Conservation (phyloP, 2,113 vertebrate species). For the Albula glossodonta region DNA sequence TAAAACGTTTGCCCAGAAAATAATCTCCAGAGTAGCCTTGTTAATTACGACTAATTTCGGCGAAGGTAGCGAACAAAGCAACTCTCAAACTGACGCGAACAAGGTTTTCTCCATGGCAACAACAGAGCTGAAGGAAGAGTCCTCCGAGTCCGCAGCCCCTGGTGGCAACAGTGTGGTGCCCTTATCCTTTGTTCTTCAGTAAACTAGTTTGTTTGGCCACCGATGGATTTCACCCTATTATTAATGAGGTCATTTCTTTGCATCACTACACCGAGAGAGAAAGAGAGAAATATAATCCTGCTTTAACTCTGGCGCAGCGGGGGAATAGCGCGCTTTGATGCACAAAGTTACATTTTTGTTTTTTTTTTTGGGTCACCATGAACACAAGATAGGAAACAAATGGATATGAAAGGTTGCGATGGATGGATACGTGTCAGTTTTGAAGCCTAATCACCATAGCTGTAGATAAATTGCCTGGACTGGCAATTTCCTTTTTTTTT, state of each 20-base stretch:
- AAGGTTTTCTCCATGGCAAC: slow-evolving; percentile 65
- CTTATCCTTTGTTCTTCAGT: slow-evolving; percentile 45
- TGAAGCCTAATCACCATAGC: slow-evolving; percentile 13
- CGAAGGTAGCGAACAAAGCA: slow-evolving; percentile 47
- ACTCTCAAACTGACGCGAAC: slow-evolving; percentile 31
- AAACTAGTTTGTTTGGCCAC: slow-evolving; percentile 47
- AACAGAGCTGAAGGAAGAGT: slow-evolving; percentile 35
- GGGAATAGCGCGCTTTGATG: slow-evolving; percentile 15
- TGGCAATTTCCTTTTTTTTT: too few relatives aligned
- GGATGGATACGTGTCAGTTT: not conserved
- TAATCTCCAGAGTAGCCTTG: slow-evolving; percentile 66
- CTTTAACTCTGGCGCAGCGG: slow-evolving; percentile 3
- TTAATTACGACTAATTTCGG: slow-evolving; percentile 72
- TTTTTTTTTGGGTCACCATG: slow-evolving; percentile 16
- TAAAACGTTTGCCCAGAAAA: slow-evolving; percentile 75
- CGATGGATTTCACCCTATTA: slow-evolving; percentile 44
- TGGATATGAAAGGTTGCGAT: not conserved
- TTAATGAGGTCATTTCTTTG: slow-evolving; percentile 50
- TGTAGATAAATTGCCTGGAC: not conserved
- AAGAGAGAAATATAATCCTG: not conserved
- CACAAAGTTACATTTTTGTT: not conserved
- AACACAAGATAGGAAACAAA: not conserved
- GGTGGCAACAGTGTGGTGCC: slow-evolving; percentile 28
- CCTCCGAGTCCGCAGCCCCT: slow-evolving; percentile 26
- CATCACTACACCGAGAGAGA: not conserved